phyloP scores from a whole-genome alignment of 1,140 invertebrate genomes.

The Microplitis mediator region DNA sequence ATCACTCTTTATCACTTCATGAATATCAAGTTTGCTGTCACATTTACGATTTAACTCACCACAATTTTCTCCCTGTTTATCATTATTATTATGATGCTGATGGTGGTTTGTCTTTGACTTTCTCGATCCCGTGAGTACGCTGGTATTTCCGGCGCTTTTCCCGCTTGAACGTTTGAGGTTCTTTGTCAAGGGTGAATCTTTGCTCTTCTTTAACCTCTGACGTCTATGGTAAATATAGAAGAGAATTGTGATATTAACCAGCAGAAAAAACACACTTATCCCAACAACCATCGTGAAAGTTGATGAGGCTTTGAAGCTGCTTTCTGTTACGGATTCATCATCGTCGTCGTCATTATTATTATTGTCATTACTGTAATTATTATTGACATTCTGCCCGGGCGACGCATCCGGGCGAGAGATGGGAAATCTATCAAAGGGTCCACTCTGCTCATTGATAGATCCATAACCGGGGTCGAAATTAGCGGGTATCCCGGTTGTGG shows the following conservation, averaged over 20 bases:
- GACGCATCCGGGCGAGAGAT: not conserved
- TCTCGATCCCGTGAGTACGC: constrained; percentile 29
- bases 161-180: constrained; percentile 55
- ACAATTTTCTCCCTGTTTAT: constrained; percentile 42
- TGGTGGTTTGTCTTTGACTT: constrained; percentile 30
- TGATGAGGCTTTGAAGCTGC: constrained; percentile 46
- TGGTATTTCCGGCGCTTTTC: constrained; percentile 38
- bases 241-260: constrained; percentile 82
- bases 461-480: constrained; percentile 16
- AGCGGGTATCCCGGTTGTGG: constrained; percentile 10
- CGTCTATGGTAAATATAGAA: constrained; percentile 79
- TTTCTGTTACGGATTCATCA: constrained; percentile 21
- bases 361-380: too few species aligned
- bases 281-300: constrained; percentile 77
- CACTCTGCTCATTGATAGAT: constrained; percentile 19
- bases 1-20: constrained; percentile 60
- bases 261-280: constrained; percentile 77
- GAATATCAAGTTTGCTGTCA: constrained; percentile 56
- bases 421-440: constrained; percentile 1
- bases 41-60: constrained; percentile 51
- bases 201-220: constrained; percentile 62
- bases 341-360: constrained; percentile 13
- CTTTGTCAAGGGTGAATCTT: constrained; percentile 48
- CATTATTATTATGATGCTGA: constrained; percentile 2
- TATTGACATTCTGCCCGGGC: too few species aligned